Evolutionary conservation across 2,113 vertebrate genomes (phyloP).

Genomic region (Sciurus niger): DNA sequence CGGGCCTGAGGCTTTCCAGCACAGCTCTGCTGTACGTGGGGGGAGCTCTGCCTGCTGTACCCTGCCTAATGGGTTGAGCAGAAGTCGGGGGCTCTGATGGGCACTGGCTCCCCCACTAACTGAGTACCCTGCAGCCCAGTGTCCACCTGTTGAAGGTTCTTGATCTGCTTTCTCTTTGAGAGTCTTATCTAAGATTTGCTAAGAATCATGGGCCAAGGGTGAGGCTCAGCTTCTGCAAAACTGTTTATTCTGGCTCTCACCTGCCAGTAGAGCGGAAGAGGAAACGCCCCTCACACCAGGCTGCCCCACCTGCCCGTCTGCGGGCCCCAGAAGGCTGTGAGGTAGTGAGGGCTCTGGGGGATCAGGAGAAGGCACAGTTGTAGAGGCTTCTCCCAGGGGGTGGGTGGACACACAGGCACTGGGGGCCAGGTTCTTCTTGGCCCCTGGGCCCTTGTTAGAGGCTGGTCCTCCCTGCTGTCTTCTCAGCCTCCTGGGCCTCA

Average conservation of each 20-base stretch:
- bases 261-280: not conserved
- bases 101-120: not conserved
- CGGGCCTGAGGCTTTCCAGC: not conserved
- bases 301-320: not conserved
- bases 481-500: not conserved
- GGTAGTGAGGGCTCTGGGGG: not conserved
- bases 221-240: not conserved
- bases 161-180: not conserved
- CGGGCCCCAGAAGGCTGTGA: not conserved
- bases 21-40: too few species aligned
- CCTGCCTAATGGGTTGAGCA: too few species aligned
- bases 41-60: not conserved
- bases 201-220: not conserved
- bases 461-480: not conserved
- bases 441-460: not conserved
- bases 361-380: not conserved
- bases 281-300: not conserved
- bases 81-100: not conserved
- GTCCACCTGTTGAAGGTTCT: not conserved
- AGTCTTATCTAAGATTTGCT: not conserved
- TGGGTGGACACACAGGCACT: not conserved
- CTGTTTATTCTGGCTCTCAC: not conserved
- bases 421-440: not conserved
- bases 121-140: not conserved
- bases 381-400: not conserved